Conservation (phyloP, 64 coral and sea anemone genomes). For the Montipora foliosa region DNA sequence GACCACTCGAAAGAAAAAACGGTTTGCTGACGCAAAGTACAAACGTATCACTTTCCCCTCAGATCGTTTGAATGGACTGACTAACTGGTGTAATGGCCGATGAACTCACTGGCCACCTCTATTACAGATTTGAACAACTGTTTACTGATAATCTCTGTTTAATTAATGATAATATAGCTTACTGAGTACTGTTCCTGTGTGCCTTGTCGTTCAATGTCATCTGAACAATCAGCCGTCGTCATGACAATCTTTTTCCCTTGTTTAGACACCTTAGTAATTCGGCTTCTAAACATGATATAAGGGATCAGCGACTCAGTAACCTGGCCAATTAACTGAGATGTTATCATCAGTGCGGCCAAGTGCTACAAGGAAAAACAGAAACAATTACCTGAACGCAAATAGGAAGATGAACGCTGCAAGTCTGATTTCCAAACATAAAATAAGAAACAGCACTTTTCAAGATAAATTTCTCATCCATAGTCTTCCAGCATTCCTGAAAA, state of each 20-base stretch:
- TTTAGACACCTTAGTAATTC: conserved; percentile 86
- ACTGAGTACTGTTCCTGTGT: conserved; percentile 90
- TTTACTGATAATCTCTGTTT: background rate
- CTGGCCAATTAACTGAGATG: conserved; percentile 92
- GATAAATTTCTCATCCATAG: no score
- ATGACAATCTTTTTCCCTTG: conserved; percentile 94
- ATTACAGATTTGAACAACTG: background rate
- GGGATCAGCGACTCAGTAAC: conserved; percentile 97
- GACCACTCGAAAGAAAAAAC: no score
- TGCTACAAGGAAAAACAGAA: conserved; percentile 52
- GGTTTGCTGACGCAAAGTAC: no score
- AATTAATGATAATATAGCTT: background rate
- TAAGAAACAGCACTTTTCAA: no score
- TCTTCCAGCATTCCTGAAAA: no score
- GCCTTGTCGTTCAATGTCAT: conserved; percentile 85
- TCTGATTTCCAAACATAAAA: no score
- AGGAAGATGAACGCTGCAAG: background rate
- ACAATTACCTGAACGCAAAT: background rate
- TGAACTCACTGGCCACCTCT: no score
- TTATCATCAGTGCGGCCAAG: conserved; percentile 92
- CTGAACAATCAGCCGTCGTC: conserved; percentile 83
- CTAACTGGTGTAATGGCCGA: no score
- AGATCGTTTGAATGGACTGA: no score
- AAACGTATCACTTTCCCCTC: no score
- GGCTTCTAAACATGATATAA: conserved; percentile 88